Evolutionary conservation across 2,113 vertebrate species (phyloP).

Genomic region (Terrapene triunguis): DNA sequence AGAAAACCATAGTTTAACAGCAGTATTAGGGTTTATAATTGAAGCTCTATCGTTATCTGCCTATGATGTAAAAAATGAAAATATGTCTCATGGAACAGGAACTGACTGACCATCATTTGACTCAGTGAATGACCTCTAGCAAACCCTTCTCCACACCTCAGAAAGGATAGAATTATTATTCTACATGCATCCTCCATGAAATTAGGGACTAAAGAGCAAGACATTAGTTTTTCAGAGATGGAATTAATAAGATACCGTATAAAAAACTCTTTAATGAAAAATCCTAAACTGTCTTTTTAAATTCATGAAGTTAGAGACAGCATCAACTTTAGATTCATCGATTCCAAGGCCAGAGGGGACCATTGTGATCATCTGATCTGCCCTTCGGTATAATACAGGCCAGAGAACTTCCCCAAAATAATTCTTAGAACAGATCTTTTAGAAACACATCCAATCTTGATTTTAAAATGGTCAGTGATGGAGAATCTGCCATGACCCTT

Average conservation of each 20-base stretch:
- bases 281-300: conserved; percentile 8
- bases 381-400: not conserved
- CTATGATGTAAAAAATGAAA: conserved; percentile 52
- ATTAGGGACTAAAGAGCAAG: not conserved
- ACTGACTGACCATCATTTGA: not conserved
- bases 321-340: not conserved
- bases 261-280: conserved; percentile 26
- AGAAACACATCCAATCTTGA: not conserved
- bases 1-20: conserved; percentile 59
- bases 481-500: not conserved
- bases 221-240: conserved; percentile 16
- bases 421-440: not conserved
- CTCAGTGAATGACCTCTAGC: conserved; percentile 30
- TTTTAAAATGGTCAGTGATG: not conserved
- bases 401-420: not conserved
- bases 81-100: conserved; percentile 40
- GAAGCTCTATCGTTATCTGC: conserved; percentile 45
- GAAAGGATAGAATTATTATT: conserved; percentile 49
- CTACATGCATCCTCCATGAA: not conserved
- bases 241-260: not conserved
- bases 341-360: not conserved
- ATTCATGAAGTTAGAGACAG: not conserved
- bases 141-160: conserved; percentile 31
- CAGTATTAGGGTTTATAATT: conserved; percentile 54
- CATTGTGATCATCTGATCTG: not conserved